Evolutionary conservation across 92 coral and sea anemone species (phyloP).

Genomic region (Pocillopora meandrina): DNA sequence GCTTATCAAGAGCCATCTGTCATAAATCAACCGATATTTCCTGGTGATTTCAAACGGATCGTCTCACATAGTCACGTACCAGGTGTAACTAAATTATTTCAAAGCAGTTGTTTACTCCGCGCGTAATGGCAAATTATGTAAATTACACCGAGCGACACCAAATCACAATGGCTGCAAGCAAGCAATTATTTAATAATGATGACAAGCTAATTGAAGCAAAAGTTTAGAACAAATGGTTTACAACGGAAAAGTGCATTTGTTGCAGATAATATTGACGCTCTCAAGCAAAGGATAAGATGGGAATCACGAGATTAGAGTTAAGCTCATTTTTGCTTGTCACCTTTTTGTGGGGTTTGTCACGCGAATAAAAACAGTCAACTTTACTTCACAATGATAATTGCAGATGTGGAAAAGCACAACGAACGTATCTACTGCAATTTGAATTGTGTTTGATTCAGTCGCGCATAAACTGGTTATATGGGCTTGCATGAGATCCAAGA

Average conservation of each 20-base stretch:
- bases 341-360: not conserved
- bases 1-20: too few relatives aligned
- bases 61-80: conserved; percentile 23
- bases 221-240: not conserved
- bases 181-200: not conserved
- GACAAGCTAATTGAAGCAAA: not conserved
- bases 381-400: not conserved
- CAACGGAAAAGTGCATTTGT: not conserved
- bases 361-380: not conserved
- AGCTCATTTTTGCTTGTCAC: not conserved
- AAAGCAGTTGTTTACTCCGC: conserved; percentile 16
- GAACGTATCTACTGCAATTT: not conserved
- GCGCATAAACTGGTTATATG: not conserved
- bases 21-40: too few relatives aligned
- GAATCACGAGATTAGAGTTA: not conserved
- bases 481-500: not conserved
- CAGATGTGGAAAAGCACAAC: not conserved
- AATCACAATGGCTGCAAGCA: not conserved
- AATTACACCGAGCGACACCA: not conserved
- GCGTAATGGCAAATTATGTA: not conserved
- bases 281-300: not conserved
- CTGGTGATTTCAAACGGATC: too few relatives aligned
- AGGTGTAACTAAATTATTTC: not conserved
- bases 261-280: not conserved
- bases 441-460: not conserved